Base-by-base conservation (phyloP, 2,797 vertebrate species). In the Protosalanx chinensis region DNA sequence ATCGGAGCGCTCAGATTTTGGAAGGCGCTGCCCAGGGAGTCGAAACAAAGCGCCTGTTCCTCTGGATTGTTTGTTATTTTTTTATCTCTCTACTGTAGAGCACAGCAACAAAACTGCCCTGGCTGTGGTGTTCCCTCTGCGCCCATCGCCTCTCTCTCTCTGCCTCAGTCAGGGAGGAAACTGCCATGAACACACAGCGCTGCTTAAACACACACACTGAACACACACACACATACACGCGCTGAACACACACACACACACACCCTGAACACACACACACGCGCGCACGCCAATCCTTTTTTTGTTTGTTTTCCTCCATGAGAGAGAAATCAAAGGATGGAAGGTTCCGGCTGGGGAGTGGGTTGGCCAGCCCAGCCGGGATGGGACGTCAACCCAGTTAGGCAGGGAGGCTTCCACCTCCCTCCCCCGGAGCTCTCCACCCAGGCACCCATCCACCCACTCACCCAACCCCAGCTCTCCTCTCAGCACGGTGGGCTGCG, bases 1-100 rank as follows among this genome's bases (percentile, higher is more conserved):
- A 3, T 71, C 68, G 67, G 73, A 68, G 23, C 30, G 33, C 76
- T 76, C 86, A 92, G 90, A 92, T 84, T 76, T 56, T 82, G 76
- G 78, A 74, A 65, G 70, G 59, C 69, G 73, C 63, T 67, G 70
- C 53, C 82, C 66, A 67, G 23, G 70, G 60, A 60, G 75, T 72
- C 76, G 56, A 79, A 72, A 78, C 72, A 77, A 72, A 82, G 68
- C 56, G 66, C 75, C 72, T 29, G 74, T 78, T 76, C 30, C 57
- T 74, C 81, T 87, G 81, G 8, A 60, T 74, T 64, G 67, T 80
- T 67, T 27, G 68, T 37, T 37, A 37, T 37, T 37, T 37, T 37
- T 74, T n/a, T n/a, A 64, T 73, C 62, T 72, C 56, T 64, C 3
- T 66, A 71, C 70, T 68, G 68, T 67, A 72, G 72, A 75, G 49